Base-by-base conservation (phyloP, 1,140 invertebrate genomes). In the Penaeus indicus region DNA sequence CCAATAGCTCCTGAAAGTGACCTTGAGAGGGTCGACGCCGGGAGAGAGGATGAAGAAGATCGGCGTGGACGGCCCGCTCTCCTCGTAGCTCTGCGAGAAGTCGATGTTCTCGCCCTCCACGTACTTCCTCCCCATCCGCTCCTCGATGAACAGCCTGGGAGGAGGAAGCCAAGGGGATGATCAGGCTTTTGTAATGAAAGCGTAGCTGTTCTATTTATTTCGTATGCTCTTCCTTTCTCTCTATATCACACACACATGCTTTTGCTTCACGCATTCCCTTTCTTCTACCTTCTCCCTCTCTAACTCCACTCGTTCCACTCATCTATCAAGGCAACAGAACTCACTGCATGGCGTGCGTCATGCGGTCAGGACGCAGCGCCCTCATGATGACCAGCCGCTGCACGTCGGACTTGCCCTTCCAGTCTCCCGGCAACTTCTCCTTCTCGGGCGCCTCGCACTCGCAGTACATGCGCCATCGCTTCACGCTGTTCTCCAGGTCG, bases 41-140 rank as follows among this genome's bases (percentile, higher is more conserved):
- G 98, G 97, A 0, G 97, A 99, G 1, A 99, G 93, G 91, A 99
- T 99, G 92, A 99, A 99, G 93, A 99, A 99, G 89, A 99, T 97
- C 0, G 98, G 98, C 0, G 97, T 99, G 0, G 95, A 96, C 0
- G 97, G 96, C 91, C 97, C 97, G 0, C 97, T 97, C 93, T 99
- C 98, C 93, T 98, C 97, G 92, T 95, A 99, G 0, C 97, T 98
- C 93, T 98, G 98, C n/a, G 96, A 95, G 92, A 99, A 98, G 92
- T 98, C 97, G 63, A 98, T 94, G 22, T 96, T 96, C 89, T 97
- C 94, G 82, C 96, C 96, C 93, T 98, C 97, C 13, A 98, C 96
- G 92, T 97, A 99, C 92, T 97, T 97, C 0, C 95, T 92, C 3
- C 98, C 98, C 90, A 99, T 94, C 93, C 98, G 98, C 92, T 99